These are phyloP conservation scores for Drosophila paranaensis DNA, from an alignment of 2,888 invertebrate species.

Conservation along the genomic window DNA sequence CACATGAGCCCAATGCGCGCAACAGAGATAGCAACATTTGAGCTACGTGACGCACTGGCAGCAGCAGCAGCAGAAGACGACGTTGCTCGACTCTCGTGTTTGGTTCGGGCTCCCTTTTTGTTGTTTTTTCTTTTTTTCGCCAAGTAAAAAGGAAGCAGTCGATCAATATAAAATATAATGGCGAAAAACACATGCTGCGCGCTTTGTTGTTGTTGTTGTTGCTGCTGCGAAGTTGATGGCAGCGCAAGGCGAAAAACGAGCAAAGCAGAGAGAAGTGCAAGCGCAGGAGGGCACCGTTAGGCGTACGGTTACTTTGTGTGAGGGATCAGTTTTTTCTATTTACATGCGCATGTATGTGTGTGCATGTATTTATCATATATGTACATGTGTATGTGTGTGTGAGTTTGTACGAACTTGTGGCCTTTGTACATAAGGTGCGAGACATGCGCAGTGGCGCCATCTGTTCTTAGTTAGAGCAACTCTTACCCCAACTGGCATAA, in stretches of 20 bases:
- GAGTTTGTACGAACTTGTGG: slow-evolving; percentile 16
- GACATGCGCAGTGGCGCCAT: slow-evolving; percentile 69
- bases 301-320: slow-evolving; percentile 42
- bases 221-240: slow-evolving; percentile 10
- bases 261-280: slow-evolving; percentile 35
- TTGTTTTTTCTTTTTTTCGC: slow-evolving; percentile 26
- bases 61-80: slow-evolving; percentile 26
- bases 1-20: slow-evolving; percentile 25
- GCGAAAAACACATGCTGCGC: slow-evolving; percentile 48
- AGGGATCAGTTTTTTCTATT: slow-evolving; percentile 72
- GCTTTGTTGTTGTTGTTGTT: neutral
- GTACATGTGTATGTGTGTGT: slow-evolving; percentile 8
- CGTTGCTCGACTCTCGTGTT: slow-evolving; percentile 29
- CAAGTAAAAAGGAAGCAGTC: slow-evolving; percentile 55
- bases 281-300: slow-evolving; percentile 63
- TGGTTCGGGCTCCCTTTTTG: slow-evolving; percentile 55
- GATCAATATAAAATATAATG: slow-evolving; percentile 64
- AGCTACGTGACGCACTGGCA: slow-evolving; percentile 58
- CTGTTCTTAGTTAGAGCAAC: slow-evolving; percentile 48
- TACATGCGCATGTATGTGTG: slow-evolving; percentile 29
- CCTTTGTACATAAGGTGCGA: slow-evolving; percentile 54
- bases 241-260: slow-evolving; percentile 22
- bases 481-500: slow-evolving; percentile 56
- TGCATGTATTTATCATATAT: neutral
- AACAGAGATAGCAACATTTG: slow-evolving; percentile 43